These are phyloP conservation scores for Ctenicera cuprea DNA, from an alignment of 2,888 invertebrate genomes.

Conservation along the genomic window DNA sequence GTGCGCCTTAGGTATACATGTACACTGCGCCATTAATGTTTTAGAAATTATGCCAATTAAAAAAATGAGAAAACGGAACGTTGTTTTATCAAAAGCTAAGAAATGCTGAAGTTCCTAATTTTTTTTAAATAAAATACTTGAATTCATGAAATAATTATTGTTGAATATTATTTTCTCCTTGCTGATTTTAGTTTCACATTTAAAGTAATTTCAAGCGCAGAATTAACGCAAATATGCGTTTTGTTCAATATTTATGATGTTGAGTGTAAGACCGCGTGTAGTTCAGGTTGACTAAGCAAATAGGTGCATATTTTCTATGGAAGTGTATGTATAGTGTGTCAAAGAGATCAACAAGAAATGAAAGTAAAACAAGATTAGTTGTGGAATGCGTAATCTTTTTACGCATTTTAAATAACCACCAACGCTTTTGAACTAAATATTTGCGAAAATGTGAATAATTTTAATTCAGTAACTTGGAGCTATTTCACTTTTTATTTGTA, in stretches of 20 bases:
- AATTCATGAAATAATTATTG: no score
- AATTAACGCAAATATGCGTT: no score
- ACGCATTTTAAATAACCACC: slow-evolving; percentile 15
- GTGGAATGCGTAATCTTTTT: slow-evolving; percentile 36
- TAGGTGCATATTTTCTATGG: slow-evolving; percentile 41
- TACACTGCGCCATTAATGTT: neutral
- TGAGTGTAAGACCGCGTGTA: slow-evolving; percentile 23
- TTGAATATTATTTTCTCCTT: no score
- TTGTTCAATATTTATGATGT: slow-evolving; percentile 25
- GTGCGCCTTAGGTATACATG: neutral
- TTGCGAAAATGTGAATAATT: neutral
- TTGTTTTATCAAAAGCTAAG: no score
- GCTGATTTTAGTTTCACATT: no score
- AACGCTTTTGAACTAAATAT: slow-evolving; percentile 16
- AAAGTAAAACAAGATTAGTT: slow-evolving; percentile 42
- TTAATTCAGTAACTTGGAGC: no score
- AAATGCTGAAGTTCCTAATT: no score
- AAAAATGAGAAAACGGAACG: neutral
- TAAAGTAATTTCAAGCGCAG: no score
- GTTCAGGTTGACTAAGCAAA: slow-evolving; percentile 40
- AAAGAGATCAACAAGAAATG: slow-evolving; percentile 38
- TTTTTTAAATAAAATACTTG: no score
- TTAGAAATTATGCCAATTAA: neutral
- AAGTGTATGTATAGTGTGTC: slow-evolving; percentile 32
- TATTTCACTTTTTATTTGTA: neutral